These are phyloP conservation scores for Rhodeus uyekii DNA, from an alignment of 2,797 vertebrate species.

Conservation along the genomic window DNA sequence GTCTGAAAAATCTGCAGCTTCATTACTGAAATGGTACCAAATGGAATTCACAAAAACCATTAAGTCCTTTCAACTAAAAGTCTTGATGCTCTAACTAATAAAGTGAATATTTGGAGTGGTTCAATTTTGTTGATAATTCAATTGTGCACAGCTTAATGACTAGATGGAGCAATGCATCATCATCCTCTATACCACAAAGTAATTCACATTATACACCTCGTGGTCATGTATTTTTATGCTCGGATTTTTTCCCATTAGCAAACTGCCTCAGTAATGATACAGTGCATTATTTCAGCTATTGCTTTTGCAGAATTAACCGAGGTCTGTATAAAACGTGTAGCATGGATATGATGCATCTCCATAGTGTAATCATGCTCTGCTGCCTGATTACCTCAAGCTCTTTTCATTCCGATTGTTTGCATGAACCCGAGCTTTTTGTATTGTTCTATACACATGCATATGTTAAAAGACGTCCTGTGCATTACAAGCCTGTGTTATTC, in stretches of 20 bases:
- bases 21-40: constrained; percentile 13
- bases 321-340: constrained; percentile 43
- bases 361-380: constrained; percentile 52
- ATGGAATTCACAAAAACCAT: constrained; percentile 31
- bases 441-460: neutral
- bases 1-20: constrained; percentile 8
- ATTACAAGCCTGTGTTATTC: constrained; percentile 18
- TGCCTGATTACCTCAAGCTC: constrained; percentile 50
- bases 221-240: constrained; percentile 41
- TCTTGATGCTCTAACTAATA: constrained; percentile 29
- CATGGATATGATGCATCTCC: constrained; percentile 43
- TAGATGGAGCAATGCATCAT: constrained; percentile 43
- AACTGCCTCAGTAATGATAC: constrained; percentile 49
- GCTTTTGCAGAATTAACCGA: constrained; percentile 53
- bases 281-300: constrained; percentile 53
- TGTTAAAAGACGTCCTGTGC: no score
- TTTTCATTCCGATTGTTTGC: neutral
- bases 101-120: constrained; percentile 40
- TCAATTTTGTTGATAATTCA: constrained; percentile 40
- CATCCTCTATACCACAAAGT: constrained; percentile 42
- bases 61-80: constrained; percentile 22
- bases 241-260: constrained; percentile 47
- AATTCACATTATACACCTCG: constrained; percentile 44
- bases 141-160: constrained; percentile 21
- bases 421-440: neutral